A percentile compares a stretch with the other conserved stretches of the same genome.
phyloP scores from a whole-genome alignment of 2,113 vertebrate species.

The Suncus etruscus region DNA sequence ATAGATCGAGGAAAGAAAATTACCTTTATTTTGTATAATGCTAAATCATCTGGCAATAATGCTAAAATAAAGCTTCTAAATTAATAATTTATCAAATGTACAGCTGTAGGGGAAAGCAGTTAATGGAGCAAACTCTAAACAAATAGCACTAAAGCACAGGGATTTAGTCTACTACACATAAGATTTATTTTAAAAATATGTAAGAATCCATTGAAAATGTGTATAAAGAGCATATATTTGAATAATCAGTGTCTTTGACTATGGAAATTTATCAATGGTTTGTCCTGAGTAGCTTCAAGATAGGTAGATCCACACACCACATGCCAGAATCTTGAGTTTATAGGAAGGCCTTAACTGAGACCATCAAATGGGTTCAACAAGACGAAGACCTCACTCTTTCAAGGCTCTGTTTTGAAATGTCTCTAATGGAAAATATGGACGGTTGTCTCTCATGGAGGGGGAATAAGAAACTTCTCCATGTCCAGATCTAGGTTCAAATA shows the following conservation, averaged over 20 bases:
- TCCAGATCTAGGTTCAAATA: neutral
- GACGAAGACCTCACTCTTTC: neutral
- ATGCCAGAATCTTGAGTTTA: neutral
- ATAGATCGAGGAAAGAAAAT: neutral
- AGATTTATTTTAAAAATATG: conserved; percentile 23
- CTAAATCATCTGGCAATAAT: conserved; percentile 3
- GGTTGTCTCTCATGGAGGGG: neutral
- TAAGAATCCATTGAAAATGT: neutral
- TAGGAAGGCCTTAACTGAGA: neutral
- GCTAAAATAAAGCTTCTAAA: conserved; percentile 37
- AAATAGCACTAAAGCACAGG: neutral
- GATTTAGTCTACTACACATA: conserved; percentile 30
- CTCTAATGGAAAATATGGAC: neutral
- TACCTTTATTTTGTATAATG: neutral
- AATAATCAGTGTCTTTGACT: conserved; percentile 27
- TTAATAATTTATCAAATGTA: conserved; percentile 23
- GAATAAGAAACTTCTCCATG: neutral
- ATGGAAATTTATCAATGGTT: neutral
- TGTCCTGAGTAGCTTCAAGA: neutral
- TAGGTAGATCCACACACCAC: neutral
- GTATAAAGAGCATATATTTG: neutral
- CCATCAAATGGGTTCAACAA: neutral
- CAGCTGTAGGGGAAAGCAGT: neutral
- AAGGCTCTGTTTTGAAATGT: neutral
- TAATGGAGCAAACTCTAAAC: conserved; percentile 18